A percentile compares a stretch with the other conserved stretches of the same genome.
Conservation (phyloP, 2,113 vertebrate genomes). For the Laticauda colubrina region DNA sequence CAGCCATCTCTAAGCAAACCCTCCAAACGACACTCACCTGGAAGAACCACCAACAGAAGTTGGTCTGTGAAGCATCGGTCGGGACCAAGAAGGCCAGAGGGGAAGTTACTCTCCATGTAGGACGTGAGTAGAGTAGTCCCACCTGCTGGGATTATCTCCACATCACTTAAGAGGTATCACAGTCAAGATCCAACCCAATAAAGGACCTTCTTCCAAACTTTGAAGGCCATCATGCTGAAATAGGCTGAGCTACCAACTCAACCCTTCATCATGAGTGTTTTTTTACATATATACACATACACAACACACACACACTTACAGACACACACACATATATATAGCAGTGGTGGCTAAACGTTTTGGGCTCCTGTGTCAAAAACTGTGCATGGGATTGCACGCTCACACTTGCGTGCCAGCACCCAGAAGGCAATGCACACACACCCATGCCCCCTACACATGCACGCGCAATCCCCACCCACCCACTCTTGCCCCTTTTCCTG, state of each 20-base stretch:
- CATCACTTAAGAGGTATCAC: not conserved
- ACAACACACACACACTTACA: too few relatives aligned
- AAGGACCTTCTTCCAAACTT: not conserved
- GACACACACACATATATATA: too few relatives aligned
- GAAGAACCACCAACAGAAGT: slow-evolving; percentile 62
- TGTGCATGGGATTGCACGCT: too few relatives aligned
- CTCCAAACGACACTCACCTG: slow-evolving; percentile 64
- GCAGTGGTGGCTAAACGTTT: too few relatives aligned
- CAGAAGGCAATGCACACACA: too few relatives aligned
- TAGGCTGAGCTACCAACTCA: not conserved
- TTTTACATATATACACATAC: too few relatives aligned
- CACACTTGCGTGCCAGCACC: too few relatives aligned
- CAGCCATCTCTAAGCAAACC: not conserved
- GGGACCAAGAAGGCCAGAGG: not conserved
- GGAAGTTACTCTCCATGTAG: slow-evolving; percentile 58
- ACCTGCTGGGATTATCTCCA: too few relatives aligned
- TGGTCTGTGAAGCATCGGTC: slow-evolving; percentile 47
- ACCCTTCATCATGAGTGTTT: not conserved
- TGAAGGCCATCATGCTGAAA: not conserved
- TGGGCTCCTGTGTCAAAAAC: too few relatives aligned
- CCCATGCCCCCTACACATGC: too few relatives aligned
- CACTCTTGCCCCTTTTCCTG: too few relatives aligned
- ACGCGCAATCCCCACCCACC: too few relatives aligned
- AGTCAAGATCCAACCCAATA: not conserved
- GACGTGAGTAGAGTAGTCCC: slow-evolving; percentile 57